Percentiles rank a stretch among this genome's conserved stretches.
Conservation (phyloP, 2,888 invertebrate genomes). For the Crocallis elinguaria region DNA sequence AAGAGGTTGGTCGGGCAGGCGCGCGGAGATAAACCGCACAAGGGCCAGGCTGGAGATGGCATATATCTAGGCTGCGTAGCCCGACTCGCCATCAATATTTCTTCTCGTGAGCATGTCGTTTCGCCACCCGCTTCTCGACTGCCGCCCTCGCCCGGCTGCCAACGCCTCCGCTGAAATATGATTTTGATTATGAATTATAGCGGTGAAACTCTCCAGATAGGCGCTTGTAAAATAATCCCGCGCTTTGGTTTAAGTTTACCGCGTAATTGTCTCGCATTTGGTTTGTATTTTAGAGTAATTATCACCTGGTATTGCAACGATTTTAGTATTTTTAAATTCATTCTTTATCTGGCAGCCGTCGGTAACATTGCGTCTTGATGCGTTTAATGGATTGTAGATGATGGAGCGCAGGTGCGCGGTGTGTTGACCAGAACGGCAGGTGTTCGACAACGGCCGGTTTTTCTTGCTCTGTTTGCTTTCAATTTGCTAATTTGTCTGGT, state of each 20-base stretch:
- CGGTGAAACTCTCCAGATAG: constrained; percentile 55
- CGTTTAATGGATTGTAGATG: constrained; percentile 15
- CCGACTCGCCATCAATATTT: constrained; percentile 53
- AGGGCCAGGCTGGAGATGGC: constrained; percentile 62
- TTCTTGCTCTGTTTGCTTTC: constrained; percentile 49
- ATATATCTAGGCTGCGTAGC: constrained; percentile 64
- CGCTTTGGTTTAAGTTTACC: constrained; percentile 43
- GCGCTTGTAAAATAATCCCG: constrained; percentile 50
- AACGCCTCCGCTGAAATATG: constrained; percentile 53
- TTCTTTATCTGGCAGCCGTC: constrained; percentile 10
- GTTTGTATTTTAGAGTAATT: constrained; percentile 1
- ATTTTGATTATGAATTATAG: constrained; percentile 68
- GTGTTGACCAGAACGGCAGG: constrained; percentile 54
- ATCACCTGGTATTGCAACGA: constrained; percentile 15
- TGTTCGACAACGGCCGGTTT: constrained; percentile 39
- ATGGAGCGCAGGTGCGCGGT: constrained; percentile 39
- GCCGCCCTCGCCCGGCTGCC: constrained; percentile 38
- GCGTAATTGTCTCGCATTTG: constrained; percentile 27
- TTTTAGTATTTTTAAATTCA: constrained; percentile 8
- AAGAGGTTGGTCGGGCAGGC: constrained; percentile 61
- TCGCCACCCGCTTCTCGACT: constrained; percentile 46
- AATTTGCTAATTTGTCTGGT: constrained; percentile 22
- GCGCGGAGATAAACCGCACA: constrained; percentile 67
- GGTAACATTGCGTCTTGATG: constrained; percentile 16
- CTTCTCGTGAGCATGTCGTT: constrained; percentile 49